A percentile compares a stretch with the other conserved stretches of the same genome.
Conservation (phyloP, 1,140 invertebrate genomes). For the Leptopilina clavipes region DNA sequence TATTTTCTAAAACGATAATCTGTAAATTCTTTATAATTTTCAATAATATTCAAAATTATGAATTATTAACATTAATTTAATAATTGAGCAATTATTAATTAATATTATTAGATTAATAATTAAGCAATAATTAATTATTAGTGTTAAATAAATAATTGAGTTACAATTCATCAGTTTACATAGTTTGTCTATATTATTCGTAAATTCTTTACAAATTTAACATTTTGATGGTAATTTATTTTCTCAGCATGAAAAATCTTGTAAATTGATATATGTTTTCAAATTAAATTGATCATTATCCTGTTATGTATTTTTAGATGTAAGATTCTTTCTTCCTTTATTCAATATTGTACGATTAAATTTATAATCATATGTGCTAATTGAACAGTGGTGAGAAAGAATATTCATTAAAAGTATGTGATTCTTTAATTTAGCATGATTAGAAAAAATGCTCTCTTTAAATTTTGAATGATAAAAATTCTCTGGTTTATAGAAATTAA, state of each 20-base stretch:
- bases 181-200: too few relatives aligned
- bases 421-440: not conserved
- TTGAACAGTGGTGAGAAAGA: not conserved
- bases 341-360: not conserved
- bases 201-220: not conserved
- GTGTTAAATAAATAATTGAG: too few relatives aligned
- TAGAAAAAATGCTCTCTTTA: not conserved
- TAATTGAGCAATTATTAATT: too few relatives aligned
- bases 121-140: too few relatives aligned
- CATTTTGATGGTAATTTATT: not conserved
- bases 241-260: not conserved
- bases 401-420: conserved; percentile 25
- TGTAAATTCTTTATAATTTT: not conserved
- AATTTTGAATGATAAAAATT: conserved; percentile 3
- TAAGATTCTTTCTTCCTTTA: conserved; percentile 27
- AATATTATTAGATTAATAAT: too few relatives aligned
- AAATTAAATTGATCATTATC: not conserved
- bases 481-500: not conserved
- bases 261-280: not conserved
- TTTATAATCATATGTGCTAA: not conserved
- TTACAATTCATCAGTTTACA: too few relatives aligned
- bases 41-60: not conserved
- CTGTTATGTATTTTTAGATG: conserved; percentile 1
- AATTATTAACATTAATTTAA: too few relatives aligned
- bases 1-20: not conserved